Conservation (phyloP, 2,797 vertebrate genomes). For the Echiichthys vipera region DNA sequence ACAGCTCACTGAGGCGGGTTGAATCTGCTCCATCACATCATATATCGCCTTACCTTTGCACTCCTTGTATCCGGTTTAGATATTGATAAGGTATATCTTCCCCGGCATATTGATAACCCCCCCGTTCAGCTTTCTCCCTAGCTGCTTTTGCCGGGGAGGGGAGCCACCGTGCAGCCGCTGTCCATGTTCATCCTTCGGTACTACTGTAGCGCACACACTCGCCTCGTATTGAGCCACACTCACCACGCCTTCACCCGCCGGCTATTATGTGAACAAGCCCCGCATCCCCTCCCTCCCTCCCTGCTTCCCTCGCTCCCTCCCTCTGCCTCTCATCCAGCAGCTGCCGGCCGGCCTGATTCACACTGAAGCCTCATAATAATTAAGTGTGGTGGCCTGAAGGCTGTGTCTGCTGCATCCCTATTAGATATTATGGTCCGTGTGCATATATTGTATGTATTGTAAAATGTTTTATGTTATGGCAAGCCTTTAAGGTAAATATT, state of each 20-base stretch:
- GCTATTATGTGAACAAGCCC: constrained; percentile 80
- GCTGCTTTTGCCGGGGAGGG: constrained; percentile 56
- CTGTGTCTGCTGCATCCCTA: constrained; percentile 24
- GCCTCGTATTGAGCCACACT: constrained; percentile 69
- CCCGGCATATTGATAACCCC: constrained; percentile 51
- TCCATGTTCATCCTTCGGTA: constrained; percentile 70
- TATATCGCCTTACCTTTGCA: constrained; percentile 68
- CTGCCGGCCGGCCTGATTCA: constrained; percentile 74
- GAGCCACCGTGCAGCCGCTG: constrained; percentile 65
- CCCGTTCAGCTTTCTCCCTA: constrained; percentile 65
- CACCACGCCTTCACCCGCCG: constrained; percentile 84
- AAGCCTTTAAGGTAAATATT: neutral
- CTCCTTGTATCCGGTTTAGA: constrained; percentile 53
- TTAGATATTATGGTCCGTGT: neutral
- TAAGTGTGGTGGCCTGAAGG: constrained; percentile 41
- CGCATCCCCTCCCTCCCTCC: constrained; percentile 49
- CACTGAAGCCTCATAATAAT: constrained; percentile 59
- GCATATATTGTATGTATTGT: no score
- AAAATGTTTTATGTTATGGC: neutral
- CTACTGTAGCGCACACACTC: constrained; percentile 59
- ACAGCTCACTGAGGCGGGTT: constrained; percentile 36
- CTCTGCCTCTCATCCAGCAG: constrained; percentile 68
- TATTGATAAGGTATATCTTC: constrained; percentile 32
- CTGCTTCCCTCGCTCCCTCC: constrained; percentile 12
- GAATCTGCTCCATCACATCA: constrained; percentile 44